Base-by-base conservation (phyloP, 2,113 vertebrate species). In the Ceyx cyanopectus region DNA sequence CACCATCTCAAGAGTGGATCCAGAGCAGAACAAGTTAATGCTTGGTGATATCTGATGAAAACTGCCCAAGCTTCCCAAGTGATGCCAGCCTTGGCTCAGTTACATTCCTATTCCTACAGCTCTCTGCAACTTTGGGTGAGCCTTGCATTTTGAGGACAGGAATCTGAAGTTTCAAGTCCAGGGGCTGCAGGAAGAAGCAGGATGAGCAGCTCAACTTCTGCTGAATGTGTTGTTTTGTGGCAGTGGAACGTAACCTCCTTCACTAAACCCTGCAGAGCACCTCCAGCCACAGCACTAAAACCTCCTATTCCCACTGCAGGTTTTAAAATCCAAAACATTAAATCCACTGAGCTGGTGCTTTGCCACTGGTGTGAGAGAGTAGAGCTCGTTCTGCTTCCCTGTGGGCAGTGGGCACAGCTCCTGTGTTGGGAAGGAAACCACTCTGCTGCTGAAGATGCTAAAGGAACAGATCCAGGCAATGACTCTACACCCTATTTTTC, bases 171-270 rank as follows among this genome's bases (percentile, higher is more conserved):
- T 81, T 50, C 24, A 12, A 5, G 7, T 18, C 21, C 0, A 0
- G 8, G 29, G 12, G 37, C 53, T 51, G n/a, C 48, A 46, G 37
- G 32, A 48, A 40, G n/a, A 48, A 57, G 18, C 26, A 17, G 41
- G n/a, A 9, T 32, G 32, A 58, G 22, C 60, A 32, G 30, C 83
- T 29, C 34, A 54, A 6, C 14, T 69, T 72, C 15, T 60, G 27
- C 41, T 6, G 6, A 10, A 9, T 37, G 22, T 12, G 27, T 24
- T 37, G 21, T 17, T 63, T 41, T 53, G 18, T 21, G 32, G 26
- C 14, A 26, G 29, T 1, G 0, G 21, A 29, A 43, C 0, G 1
- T 6, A 26, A 14, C 57, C 45, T 21, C 21, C 53, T 67, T 43
- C 32, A 12, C 8, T 19, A 26, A 45, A 21, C 30, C 34, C 34